Conservation (phyloP, 2,797 vertebrate species). For the Aeoliscus strigatus region DNA sequence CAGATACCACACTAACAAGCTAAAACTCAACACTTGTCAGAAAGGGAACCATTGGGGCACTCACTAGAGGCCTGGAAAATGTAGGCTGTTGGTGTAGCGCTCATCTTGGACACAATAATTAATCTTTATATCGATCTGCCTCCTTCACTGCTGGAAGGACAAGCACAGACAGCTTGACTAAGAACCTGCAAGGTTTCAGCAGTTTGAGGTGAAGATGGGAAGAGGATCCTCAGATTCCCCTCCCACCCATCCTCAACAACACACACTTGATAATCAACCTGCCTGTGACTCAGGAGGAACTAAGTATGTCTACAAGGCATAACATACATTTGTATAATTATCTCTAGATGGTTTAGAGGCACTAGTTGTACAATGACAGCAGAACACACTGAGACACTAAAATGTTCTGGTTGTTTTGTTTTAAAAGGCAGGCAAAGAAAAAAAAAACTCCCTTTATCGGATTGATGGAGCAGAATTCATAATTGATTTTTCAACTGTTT, state of each 20-base stretch:
- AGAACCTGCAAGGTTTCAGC: slow-evolving; percentile 32
- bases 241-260: slow-evolving; percentile 23
- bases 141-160: slow-evolving; percentile 49
- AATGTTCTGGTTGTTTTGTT: no score
- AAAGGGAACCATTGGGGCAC: slow-evolving; percentile 57
- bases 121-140: slow-evolving; percentile 63
- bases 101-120: slow-evolving; percentile 67
- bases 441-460: no score
- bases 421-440: no score
- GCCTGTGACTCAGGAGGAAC: slow-evolving; percentile 13
- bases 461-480: no score
- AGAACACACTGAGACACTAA: no score
- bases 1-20: slow-evolving; percentile 70
- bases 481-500: no score
- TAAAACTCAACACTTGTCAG: slow-evolving; percentile 39
- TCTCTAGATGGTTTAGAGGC: slow-evolving; percentile 8
- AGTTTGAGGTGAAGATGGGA: slow-evolving; percentile 18
- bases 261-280: slow-evolving; percentile 14
- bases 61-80: slow-evolving; percentile 65
- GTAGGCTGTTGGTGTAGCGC: slow-evolving; percentile 52
- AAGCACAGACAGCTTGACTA: slow-evolving; percentile 35
- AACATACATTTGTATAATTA: slow-evolving; percentile 7
- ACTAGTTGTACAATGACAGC: slow-evolving; percentile 1
- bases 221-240: slow-evolving; percentile 25
- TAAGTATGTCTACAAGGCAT: slow-evolving; percentile 25